These are phyloP conservation scores for Polymixis lichenea DNA, from an alignment of 2,888 invertebrate species.

Conservation along the genomic window DNA sequence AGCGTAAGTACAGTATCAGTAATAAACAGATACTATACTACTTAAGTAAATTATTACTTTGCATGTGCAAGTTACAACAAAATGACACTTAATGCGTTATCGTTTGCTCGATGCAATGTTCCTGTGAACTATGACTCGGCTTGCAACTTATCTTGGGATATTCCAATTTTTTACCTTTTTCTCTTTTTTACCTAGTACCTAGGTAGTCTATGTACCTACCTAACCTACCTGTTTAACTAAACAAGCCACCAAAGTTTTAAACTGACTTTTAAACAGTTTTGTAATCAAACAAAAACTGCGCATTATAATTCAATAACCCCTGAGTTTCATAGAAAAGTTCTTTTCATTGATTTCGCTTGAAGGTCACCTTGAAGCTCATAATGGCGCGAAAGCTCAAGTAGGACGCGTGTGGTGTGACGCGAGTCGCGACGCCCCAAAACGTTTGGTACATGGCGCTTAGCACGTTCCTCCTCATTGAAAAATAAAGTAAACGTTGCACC, in stretches of 20 bases:
- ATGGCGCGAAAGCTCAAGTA: constrained; percentile 83
- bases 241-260: background rate
- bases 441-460: constrained; percentile 69
- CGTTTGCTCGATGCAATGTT: background rate
- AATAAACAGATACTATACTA: too few relatives aligned
- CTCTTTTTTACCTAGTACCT: too few relatives aligned
- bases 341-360: constrained; percentile 76
- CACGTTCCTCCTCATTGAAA: constrained; percentile 66
- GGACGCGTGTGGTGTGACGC: constrained; percentile 53
- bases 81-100: constrained; percentile 9
- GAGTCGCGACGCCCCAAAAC: constrained; percentile 38
- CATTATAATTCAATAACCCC: background rate
- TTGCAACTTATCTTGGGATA: background rate
- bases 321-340: constrained; percentile 9
- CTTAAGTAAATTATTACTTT: too few relatives aligned
- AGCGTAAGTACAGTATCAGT: too few relatives aligned
- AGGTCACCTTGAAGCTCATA: constrained; percentile 84
- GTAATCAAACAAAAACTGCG: background rate
- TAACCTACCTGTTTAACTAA: background rate
- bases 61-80: constrained; percentile 15
- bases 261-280: background rate
- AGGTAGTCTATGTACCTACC: too few relatives aligned
- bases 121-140: background rate
- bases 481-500: constrained; percentile 57
- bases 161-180: background rate